Base-by-base conservation (phyloP, 2,888 invertebrate genomes). In the Heteropelma amictum region DNA sequence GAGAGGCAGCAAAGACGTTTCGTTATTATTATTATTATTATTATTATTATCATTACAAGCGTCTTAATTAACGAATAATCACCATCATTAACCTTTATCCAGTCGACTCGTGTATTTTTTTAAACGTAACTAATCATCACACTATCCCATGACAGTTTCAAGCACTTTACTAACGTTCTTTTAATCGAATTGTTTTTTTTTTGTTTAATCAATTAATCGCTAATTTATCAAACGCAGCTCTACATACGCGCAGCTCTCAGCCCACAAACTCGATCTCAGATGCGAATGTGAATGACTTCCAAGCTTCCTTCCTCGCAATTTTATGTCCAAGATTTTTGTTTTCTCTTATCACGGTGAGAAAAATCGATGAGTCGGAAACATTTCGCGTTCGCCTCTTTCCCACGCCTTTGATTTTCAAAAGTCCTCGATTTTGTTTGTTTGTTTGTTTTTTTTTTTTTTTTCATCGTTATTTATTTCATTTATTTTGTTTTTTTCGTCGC, bases 221-320 rank as follows among this genome's bases (percentile, higher is more conserved):
- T 61, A 71, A 67, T 49, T 75, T 42, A 75, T 56, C 67, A 56
- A 75, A 79, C 64, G 79, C 76, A 76, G 72, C 73, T 76, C 58
- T 56, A 42, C 40, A 56, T 82, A 82, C 81, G 84, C 82, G 82
- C 80, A 84, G 79, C 80, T 84, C 82, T 85, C 85, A 86, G 85
- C 86, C 86, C 84, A 85, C 83, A 85, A 82, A 85, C 83, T 83
- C 86, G 86, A 86, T 87, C 86, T 87, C 86, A 86, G 79, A 82
- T 79, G 65, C 75, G 64, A 70, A 65, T 74, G 61, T 45, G 53
- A 70, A 67, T 51, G 71, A 71, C 75, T 71, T 51, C 68, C 58
- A 45, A 71, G 75, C 75, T 76, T 76, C 60, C 60, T 65, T 47
- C 61, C 23, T 45, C 33, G 47, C 45, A 33, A 53, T 64, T 49